These are phyloP conservation scores for Cyclura pinguis DNA, from an alignment of 2,797 vertebrate species.

Conservation along the genomic window DNA sequence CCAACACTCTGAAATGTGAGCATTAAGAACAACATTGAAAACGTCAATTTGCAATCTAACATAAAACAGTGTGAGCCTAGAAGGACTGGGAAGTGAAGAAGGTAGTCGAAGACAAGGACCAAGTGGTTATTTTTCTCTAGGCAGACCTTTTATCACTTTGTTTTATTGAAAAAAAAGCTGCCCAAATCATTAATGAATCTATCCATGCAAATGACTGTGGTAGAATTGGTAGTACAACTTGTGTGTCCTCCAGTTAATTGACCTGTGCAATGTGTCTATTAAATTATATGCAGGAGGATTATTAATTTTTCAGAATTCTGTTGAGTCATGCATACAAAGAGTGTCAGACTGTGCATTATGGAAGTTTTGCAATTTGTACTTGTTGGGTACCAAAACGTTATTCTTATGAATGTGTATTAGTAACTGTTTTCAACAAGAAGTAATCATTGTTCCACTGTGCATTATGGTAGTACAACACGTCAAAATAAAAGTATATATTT, in stretches of 20 bases:
- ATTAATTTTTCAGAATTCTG: background rate
- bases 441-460: background rate
- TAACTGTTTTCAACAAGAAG: background rate
- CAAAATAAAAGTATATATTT: rapidly evolving
- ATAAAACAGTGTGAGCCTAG: background rate
- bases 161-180: background rate
- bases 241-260: rapidly evolving
- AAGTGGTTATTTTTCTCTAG: rapidly evolving
- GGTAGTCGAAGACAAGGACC: background rate
- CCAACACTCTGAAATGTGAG: rapidly evolving
- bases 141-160: background rate
- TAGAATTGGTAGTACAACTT: rapidly evolving
- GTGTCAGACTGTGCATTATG: rapidly evolving
- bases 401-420: rapidly evolving
- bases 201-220: rapidly evolving
- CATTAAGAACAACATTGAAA: background rate
- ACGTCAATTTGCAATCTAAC: rapidly evolving
- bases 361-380: background rate
- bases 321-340: background rate
- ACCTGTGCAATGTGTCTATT: rapidly evolving
- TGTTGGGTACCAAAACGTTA: rapidly evolving
- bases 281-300: background rate
- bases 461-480: background rate
- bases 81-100: background rate
- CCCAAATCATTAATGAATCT: slow-evolving; percentile 2